Evolutionary conservation across 2,888 invertebrate genomes (phyloP).

Genomic region (Tinea semifulvella): DNA sequence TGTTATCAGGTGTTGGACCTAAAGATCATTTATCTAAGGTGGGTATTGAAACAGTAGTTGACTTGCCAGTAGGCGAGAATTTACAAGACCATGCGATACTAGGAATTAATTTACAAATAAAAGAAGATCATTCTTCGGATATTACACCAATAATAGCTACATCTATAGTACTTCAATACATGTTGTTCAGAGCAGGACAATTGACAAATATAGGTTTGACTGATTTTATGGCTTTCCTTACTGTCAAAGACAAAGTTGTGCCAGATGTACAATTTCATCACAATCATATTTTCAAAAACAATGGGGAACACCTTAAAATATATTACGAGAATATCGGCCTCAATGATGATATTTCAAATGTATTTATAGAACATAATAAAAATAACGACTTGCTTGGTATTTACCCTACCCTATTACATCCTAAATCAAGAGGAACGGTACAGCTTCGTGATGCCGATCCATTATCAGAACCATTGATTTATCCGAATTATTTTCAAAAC

Average conservation of each 20-base stretch:
- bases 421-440: slow-evolving; percentile 65
- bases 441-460: slow-evolving; percentile 58
- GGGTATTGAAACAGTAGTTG: slow-evolving; percentile 36
- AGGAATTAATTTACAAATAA: slow-evolving; percentile 29
- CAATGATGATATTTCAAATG: slow-evolving; percentile 29
- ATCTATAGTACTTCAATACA: slow-evolving; percentile 48
- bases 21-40: slow-evolving; percentile 33
- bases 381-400: slow-evolving; percentile 37
- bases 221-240: slow-evolving; percentile 59
- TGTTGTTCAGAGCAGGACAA: slow-evolving; percentile 51
- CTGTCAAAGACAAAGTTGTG: slow-evolving; percentile 41
- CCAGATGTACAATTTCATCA: slow-evolving; percentile 63
- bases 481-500: slow-evolving; percentile 69
- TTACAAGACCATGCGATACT: slow-evolving; percentile 57
- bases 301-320: slow-evolving; percentile 25
- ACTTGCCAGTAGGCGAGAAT: slow-evolving; percentile 55
- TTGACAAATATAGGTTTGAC: slow-evolving; percentile 44
- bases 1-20: slow-evolving; percentile 62
- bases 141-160: slow-evolving; percentile 25
- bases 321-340: slow-evolving; percentile 31
- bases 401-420: slow-evolving; percentile 45
- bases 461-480: slow-evolving; percentile 63
- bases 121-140: slow-evolving; percentile 25
- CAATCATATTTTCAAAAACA: slow-evolving; percentile 30
- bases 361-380: slow-evolving; percentile 29